A percentile compares a stretch with the other conserved stretches of the same genome.
phyloP scores from a whole-genome alignment of 1,140 invertebrate genomes.

The Drosophila eugracilis region DNA sequence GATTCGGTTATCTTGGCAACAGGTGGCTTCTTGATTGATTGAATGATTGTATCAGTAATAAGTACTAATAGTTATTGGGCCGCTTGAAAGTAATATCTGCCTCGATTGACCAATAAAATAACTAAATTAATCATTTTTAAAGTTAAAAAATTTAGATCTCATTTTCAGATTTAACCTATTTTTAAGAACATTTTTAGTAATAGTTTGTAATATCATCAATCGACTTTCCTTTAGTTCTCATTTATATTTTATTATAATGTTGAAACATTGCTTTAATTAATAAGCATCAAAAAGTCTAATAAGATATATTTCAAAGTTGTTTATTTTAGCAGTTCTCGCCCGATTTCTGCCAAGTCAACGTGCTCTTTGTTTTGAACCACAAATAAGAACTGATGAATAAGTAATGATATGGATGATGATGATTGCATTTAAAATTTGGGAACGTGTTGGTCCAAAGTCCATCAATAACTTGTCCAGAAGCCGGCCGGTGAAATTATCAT shows the following conservation, averaged over 20 bases:
- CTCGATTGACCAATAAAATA: too few species aligned
- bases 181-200: too few species aligned
- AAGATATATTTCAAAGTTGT: not conserved
- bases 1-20: conserved; percentile 15
- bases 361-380: conserved; percentile 13
- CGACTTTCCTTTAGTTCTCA: too few species aligned
- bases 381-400: conserved; percentile 55
- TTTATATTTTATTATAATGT: too few species aligned
- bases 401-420: conserved; percentile 42
- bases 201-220: too few species aligned
- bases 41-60: not conserved
- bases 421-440: conserved; percentile 53
- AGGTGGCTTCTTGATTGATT: not conserved
- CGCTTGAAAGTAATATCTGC: too few species aligned
- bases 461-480: conserved; percentile 25
- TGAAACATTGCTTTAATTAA: too few species aligned
- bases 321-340: conserved; percentile 9
- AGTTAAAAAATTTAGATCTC: too few species aligned
- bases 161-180: too few species aligned
- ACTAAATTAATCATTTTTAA: too few species aligned
- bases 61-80: too few species aligned
- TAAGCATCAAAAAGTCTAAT: conserved; percentile 4
- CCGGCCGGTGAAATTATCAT: conserved; percentile 58
- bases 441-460: conserved; percentile 50
- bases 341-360: conserved; percentile 35